Evolutionary conservation across 2,888 invertebrate genomes (phyloP), one percentile per base, ranked within the genome.

Genomic region (Aproaerema taeniolella): DNA sequence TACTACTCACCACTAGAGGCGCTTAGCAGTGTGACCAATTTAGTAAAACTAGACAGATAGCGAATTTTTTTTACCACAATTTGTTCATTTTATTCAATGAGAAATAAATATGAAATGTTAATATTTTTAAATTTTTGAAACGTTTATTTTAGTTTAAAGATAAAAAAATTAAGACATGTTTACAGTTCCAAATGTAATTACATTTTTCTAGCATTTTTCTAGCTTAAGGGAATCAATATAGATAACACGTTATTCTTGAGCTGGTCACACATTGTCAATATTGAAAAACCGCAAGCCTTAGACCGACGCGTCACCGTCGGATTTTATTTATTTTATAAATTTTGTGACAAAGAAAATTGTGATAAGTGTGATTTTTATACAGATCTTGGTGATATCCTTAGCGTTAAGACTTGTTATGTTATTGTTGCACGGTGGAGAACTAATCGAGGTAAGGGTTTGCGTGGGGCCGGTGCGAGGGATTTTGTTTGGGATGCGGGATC

Each of bases 311-410:
- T 83, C 83, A 83, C 60, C 67, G 82, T 80, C 75, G 75, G 67
- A 66, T 71, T 77, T 79, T 83, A 78, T 75, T 82, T 78, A 73
- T 78, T 77, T 81, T 83, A 59, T 74, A 77, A n/a, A 71, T 58
- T 71, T 74, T 65, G 72, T 76, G 79, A 79, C 80, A 81, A 82
- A 78, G 73, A 74, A 80, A 78, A 79, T 81, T 86, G 85, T 86
- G 85, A 86, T 86, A 86, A 73, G 79, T 83, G 85, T 85, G 70
- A 78, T 80, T 82, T 69, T 80, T 83, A 83, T 79, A 85, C 80
- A 82, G 76, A 74, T 71, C 70, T 71, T 67, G 75, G 82, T 83
- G 82, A 83, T 82, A 73, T 30, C 69, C 77, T 61, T 86, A 85
- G 81, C 75, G 66, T 65, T 83, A 86, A 79, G 82, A 79, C 68